These are phyloP conservation scores for Syngnathus floridae DNA, from an alignment of 2,113 vertebrate genomes.

Conservation along the genomic window DNA sequence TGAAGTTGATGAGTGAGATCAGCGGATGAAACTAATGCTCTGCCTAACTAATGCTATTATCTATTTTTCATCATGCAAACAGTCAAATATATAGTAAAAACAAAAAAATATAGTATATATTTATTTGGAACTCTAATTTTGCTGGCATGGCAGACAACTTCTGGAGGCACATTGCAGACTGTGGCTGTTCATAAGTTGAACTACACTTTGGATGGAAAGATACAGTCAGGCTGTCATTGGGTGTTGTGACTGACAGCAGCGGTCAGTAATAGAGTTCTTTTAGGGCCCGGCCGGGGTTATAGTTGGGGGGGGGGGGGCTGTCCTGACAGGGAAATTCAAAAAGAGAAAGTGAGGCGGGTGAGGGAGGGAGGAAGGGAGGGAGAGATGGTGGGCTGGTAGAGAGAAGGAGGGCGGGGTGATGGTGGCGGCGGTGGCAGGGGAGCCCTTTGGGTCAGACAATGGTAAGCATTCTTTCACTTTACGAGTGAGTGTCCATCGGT, in stretches of 20 bases:
- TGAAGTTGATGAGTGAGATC: not conserved
- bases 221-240: constrained; percentile 59
- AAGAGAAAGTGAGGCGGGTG: constrained; percentile 51
- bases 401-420: constrained; percentile 55
- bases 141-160: not conserved
- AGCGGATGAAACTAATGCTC: not conserved
- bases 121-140: not conserved
- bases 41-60: too few species aligned
- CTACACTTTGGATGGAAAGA: constrained; percentile 59
- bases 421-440: constrained; percentile 55
- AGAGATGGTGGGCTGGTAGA: constrained; percentile 62
- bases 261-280: constrained; percentile 67
- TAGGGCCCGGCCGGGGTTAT: constrained; percentile 23
- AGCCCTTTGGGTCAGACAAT: constrained; percentile 78
- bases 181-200: constrained; percentile 27
- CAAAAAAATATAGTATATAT: not conserved
- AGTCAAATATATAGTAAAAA: too few species aligned
- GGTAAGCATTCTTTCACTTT: constrained; percentile 91
- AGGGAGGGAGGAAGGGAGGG: constrained; percentile 56
- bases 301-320: constrained; percentile 8
- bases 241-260: constrained; percentile 57
- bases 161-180: not conserved
- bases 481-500: constrained; percentile 92
- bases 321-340: constrained; percentile 54
- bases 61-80: too few species aligned